Evolutionary conservation across 1,140 invertebrate species (phyloP).

Genomic region (Acromyrmex heyeri): DNA sequence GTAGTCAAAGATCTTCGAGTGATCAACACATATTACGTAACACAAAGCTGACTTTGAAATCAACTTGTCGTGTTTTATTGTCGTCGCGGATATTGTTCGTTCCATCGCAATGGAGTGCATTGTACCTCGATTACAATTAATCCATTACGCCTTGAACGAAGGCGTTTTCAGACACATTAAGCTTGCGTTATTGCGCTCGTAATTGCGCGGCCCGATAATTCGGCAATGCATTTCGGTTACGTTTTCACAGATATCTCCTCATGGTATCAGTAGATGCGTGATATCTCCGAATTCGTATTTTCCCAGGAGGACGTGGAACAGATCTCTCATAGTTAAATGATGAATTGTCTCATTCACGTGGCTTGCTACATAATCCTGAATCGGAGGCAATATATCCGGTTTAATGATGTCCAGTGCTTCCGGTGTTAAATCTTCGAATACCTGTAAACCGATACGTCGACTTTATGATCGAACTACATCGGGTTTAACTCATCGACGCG

Average conservation of each 20-base stretch:
- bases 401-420: constrained; percentile 82
- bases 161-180: background rate
- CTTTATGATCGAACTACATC: no score
- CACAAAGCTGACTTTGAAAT: constrained; percentile 20
- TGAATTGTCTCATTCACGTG: constrained; percentile 83
- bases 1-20: constrained; percentile 16
- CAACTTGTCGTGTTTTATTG: background rate
- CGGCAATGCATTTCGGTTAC: background rate
- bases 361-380: constrained; percentile 78
- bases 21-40: constrained; percentile 18
- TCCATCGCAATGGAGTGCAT: background rate
- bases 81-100: background rate
- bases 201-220: constrained; percentile 19
- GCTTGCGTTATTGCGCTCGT: constrained; percentile 22
- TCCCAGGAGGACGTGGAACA: constrained; percentile 80
- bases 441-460: constrained; percentile 70
- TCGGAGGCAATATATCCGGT: constrained; percentile 82
- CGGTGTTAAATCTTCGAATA: constrained; percentile 81
- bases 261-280: constrained; percentile 68
- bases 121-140: background rate
- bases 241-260: background rate
- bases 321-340: constrained; percentile 81
- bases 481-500: background rate
- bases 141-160: background rate
- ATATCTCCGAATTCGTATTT: constrained; percentile 81